Evolutionary conservation across 2,113 vertebrate species (phyloP), one percentile per base, ranked within the genome.

Genomic region (Xenopus borealis): DNA sequence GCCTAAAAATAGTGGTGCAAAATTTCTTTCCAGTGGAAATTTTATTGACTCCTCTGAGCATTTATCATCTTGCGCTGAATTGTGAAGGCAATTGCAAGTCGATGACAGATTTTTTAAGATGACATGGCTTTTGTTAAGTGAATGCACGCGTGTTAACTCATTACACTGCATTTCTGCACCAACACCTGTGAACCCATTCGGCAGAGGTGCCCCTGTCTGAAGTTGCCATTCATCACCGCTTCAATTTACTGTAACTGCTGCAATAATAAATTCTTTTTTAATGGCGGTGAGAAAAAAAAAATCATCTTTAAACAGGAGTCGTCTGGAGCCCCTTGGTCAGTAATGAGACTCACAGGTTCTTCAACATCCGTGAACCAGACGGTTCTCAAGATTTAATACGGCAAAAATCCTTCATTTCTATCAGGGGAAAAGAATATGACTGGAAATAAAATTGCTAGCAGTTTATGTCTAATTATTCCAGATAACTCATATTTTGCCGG

Each of bases 1-100:
- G 27, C 27, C 67, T 77, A 77, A 77, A 64, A 64, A 70, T 77
- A 57, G 67, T 45, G 33, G 9, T 17, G 58, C 59, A 46, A 62
- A 63, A 57, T 64, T 53, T 14, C 67, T 55, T n/a, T 30, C 59
- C 47, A 27, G 59, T n/a, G 44, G 18, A 46, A 23, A 19, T 18
- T 70, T 76, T 69, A 69, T 76, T 63, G 33, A 33, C 19, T 57
- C 20, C 16, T 27, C 27, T 46, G 47, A n/a, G 58, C 18, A 44
- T 69, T 63, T 53, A 19, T 68, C 17, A 20, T 62, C 44, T 68
- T 10, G 9, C 47, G n/a, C 19, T 10, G 47, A 23, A 62, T 11
- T 50, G 18, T 12, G 58, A 71, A 72, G 33, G 66, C 66, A 68
- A 17, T 68, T 68, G 27, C 47, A 6, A 68, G 68, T 59, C 18